Base-by-base conservation (phyloP, 2,797 vertebrate genomes). In the Pithecia hirsuta region DNA sequence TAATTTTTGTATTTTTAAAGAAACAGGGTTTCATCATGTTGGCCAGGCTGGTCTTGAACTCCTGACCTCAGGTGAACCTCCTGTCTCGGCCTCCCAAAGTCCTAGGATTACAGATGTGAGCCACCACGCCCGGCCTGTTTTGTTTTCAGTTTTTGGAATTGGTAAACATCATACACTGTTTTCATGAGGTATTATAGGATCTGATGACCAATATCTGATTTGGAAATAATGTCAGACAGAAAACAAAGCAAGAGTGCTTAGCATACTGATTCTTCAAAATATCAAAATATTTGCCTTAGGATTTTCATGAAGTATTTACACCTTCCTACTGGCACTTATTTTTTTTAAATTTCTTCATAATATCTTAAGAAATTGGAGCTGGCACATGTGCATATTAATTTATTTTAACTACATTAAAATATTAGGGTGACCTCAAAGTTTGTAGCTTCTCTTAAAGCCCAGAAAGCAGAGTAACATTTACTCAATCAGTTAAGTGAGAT, bases 401-500 rank as follows among this genome's bases (percentile, higher is more conserved):
- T 96, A 24, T 30, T 41, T 46, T 94, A 91, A 36, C 91, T 46
- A 41, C 41, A 55, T 84, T 97, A 89, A 82, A 83, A 64, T 75
- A 26, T 82, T 28, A 75, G 12, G 39, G 39, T 89, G 67, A 13
- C 76, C 57, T 96, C 87, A 7, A 91, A 70, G 5, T 87, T 96
- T 75, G 20, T 48, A 95, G n/a, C 44, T 59, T 93, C 72, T 85
- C 11, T 90, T 88, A 48, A 93, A 95, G 70, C 91, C 97, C 39
- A 91, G 57, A 78, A 52, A 84, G 50, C 83, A 90, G 90, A 93
- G 36, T 89, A 84, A 82, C 39, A 22, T 83, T 83, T 61, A 41
- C 24, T 94, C 39, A 84, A 33, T 88, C 12, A 94, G 0, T 94
- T 83, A 39, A 39, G n/a, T 82, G 57, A 97, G 28, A 17, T 79